These are phyloP conservation scores for Sebastes hubbsi DNA, from an alignment of 2,797 vertebrate species.

Conservation along the genomic window DNA sequence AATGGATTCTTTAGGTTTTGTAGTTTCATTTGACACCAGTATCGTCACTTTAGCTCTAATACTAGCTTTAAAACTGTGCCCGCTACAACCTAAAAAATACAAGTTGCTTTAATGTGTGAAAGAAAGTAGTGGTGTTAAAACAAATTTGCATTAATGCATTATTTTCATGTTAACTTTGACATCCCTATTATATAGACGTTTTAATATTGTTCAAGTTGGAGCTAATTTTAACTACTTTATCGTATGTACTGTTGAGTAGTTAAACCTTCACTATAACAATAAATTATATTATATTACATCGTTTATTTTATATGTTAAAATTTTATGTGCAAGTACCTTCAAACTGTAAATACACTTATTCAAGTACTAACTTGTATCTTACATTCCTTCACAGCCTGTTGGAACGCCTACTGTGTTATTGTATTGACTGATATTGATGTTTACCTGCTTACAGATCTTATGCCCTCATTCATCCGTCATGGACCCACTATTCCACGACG, in stretches of 20 bases:
- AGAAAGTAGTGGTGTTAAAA: no score
- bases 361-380: no score
- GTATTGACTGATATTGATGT: neutral
- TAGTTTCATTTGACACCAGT: no score
- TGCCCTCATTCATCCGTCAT: constrained; percentile 98
- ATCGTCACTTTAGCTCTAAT: no score
- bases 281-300: neutral
- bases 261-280: neutral
- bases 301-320: neutral
- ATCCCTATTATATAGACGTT: no score
- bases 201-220: neutral
- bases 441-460: constrained; percentile 86
- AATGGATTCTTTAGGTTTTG: no score
- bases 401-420: neutral
- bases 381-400: neutral
- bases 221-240: neutral
- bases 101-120: no score
- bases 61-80: no score
- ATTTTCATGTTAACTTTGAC: no score
- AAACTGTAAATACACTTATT: no score
- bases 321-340: neutral
- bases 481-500: constrained; percentile 96
- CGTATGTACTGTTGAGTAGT: neutral
- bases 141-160: no score
- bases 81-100: no score